Percentiles rank a stretch among this genome's conserved stretches.
Evolutionary conservation across 2,113 vertebrate genomes (phyloP).

Genomic region (Thalassarche chlororhynchos): DNA sequence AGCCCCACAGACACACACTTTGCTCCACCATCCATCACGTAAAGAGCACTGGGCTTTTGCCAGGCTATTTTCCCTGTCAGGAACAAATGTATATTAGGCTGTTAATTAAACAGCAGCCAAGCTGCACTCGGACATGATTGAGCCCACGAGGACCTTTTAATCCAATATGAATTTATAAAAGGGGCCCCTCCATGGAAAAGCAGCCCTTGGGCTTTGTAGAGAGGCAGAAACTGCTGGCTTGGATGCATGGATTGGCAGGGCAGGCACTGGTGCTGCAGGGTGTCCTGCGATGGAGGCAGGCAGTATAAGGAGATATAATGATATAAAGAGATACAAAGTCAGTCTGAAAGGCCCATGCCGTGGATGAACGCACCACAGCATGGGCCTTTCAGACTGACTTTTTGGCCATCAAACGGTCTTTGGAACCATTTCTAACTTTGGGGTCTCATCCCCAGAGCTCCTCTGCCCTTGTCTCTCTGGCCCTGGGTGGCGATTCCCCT

Average conservation of each 20-base stretch:
- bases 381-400: background rate
- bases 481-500: background rate
- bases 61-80: conserved; percentile 34
- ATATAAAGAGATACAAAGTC: background rate
- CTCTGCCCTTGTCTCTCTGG: background rate
- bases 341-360: background rate
- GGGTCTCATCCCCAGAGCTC: background rate
- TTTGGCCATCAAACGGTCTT: background rate
- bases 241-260: background rate
- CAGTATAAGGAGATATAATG: background rate
- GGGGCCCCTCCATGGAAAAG: background rate
- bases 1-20: background rate
- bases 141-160: background rate
- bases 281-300: background rate
- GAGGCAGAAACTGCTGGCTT: background rate
- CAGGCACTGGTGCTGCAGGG: background rate
- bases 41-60: conserved; percentile 63
- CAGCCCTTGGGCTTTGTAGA: background rate
- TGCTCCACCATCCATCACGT: conserved; percentile 34
- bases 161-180: background rate
- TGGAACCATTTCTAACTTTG: background rate
- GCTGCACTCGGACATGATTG: background rate
- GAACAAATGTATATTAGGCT: conserved; percentile 20
- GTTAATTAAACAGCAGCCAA: conserved; percentile 55
- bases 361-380: accelerated